Percentiles rank a stretch among this genome's conserved stretches.
Evolutionary conservation across 2,113 vertebrate species (phyloP).

Genomic region (Lagopus leucura): DNA sequence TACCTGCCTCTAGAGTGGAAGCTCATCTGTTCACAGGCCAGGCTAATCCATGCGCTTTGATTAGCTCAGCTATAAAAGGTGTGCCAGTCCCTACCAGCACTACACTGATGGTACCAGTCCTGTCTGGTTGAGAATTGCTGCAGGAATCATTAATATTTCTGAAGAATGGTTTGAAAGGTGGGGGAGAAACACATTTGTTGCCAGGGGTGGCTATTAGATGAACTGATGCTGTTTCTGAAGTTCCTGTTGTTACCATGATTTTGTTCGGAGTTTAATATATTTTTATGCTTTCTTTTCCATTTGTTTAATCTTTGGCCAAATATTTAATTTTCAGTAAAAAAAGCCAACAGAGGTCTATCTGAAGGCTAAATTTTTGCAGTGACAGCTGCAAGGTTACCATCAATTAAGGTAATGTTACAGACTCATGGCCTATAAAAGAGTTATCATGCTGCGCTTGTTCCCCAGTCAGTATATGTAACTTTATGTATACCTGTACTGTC

Average conservation of each 20-base stretch:
- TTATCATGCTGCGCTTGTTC: neutral
- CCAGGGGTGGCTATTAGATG: too few species aligned
- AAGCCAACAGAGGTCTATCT: neutral
- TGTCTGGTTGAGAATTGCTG: too few species aligned
- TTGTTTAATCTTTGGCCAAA: neutral
- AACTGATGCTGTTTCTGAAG: neutral
- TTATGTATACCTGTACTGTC: neutral
- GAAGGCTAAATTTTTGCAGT: neutral
- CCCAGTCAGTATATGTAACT: neutral
- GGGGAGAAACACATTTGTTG: too few species aligned
- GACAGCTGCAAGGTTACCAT: neutral
- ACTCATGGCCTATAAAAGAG: neutral
- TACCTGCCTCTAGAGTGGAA: neutral
- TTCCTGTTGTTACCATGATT: neutral
- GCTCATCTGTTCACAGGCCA: neutral
- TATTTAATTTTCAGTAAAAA: neutral
- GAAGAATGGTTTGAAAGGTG: too few species aligned
- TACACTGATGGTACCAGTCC: too few species aligned
- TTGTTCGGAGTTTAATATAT: neutral
- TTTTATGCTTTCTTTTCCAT: neutral
- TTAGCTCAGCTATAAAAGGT: neutral
- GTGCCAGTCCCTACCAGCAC: too few species aligned
- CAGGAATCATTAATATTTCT: too few species aligned
- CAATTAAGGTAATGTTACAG: neutral
- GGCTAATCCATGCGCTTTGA: fast-evolving